Evolutionary conservation across 2,113 vertebrate species (phyloP), one percentile per base, ranked within the genome.

Genomic region (Hippocampus barbouri): DNA sequence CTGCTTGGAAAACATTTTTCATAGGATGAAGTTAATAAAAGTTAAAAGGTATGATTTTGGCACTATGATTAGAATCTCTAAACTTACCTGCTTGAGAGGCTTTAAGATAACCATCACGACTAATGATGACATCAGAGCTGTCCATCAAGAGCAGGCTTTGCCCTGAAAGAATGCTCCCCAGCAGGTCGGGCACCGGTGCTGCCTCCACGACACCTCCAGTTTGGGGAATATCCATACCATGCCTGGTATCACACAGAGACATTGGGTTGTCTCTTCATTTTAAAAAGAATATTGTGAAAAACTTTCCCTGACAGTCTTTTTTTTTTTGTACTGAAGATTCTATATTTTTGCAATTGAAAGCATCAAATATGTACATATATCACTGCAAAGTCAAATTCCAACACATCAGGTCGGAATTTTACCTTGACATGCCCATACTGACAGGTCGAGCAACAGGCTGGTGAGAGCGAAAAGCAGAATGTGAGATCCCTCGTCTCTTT

Each of bases 121-220:
- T 96, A 85, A 98, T 99, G 71, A 95, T 83, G 6, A 98, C 88
- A 77, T 97, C 93, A 0, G 95, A 93, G 59, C 96, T 92, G 72
- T 94, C 95, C 95, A 98, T 94, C 91, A 99, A 86, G 34, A 99
- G 92, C n/a, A 97, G 81, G 88, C 92, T 98, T 89, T 99, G 97
- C 74, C 93, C 93, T 0, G 94, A 93, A 34, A 99, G 86, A 84
- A 99, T 99, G 81, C 95, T 98, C 51, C 96, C 96, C 79, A 99
- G 83, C 23, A 99, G 91, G 85, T 99, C 97, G 3, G 96, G 94
- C 30, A 95, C 94, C 1, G 96, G 92, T 5, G 93, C 90, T 5
- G 90, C 82, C 71, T 94, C 95, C 23, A 90, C 83, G 20, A 91
- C 90, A 40, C 76, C 81, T 41, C 34, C 80, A 15, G 84, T 71